phyloP scores from a whole-genome alignment of 2,113 vertebrate genomes.

The Siphamia tubifer region DNA sequence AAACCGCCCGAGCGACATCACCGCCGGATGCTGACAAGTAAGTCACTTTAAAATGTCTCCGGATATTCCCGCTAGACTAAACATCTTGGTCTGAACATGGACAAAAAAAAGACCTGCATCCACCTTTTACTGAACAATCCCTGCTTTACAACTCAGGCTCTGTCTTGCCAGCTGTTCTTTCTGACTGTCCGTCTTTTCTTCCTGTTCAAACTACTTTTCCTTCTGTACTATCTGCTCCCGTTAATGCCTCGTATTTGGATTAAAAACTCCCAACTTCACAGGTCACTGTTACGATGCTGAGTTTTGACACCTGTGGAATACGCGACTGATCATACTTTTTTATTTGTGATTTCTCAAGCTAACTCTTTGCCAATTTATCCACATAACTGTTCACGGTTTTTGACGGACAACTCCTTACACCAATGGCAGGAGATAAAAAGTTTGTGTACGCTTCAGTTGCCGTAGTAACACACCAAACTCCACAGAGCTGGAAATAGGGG shows the following conservation, averaged over 20 bases:
- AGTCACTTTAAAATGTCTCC: slow-evolving; percentile 11
- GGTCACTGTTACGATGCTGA: too few relatives aligned
- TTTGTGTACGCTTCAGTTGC: slow-evolving; percentile 63
- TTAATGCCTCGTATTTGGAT: neutral
- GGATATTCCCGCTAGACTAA: neutral
- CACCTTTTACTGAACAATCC: slow-evolving; percentile 35
- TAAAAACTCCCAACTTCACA: rapidly evolving
- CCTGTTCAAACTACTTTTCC: neutral
- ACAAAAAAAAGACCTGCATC: slow-evolving; percentile 16
- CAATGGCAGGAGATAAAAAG: slow-evolving; percentile 52
- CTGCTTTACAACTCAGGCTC: slow-evolving; percentile 20
- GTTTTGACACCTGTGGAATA: slow-evolving; percentile 66
- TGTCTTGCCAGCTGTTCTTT: slow-evolving; percentile 47
- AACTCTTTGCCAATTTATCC: slow-evolving; percentile 64
- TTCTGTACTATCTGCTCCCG: neutral
- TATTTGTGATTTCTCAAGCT: slow-evolving; percentile 67
- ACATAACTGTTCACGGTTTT: neutral
- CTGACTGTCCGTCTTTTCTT: neutral
- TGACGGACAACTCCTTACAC: slow-evolving; percentile 65
- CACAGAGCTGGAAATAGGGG: slow-evolving; percentile 51
- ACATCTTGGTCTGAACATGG: slow-evolving; percentile 9
- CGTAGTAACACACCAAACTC: slow-evolving; percentile 68
- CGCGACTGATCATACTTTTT: slow-evolving; percentile 36
- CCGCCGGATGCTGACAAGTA: slow-evolving; percentile 43
- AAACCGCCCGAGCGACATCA: slow-evolving; percentile 18